Evolutionary conservation across 2,797 vertebrate species (phyloP).

Genomic region (Gallinago solitaria): DNA sequence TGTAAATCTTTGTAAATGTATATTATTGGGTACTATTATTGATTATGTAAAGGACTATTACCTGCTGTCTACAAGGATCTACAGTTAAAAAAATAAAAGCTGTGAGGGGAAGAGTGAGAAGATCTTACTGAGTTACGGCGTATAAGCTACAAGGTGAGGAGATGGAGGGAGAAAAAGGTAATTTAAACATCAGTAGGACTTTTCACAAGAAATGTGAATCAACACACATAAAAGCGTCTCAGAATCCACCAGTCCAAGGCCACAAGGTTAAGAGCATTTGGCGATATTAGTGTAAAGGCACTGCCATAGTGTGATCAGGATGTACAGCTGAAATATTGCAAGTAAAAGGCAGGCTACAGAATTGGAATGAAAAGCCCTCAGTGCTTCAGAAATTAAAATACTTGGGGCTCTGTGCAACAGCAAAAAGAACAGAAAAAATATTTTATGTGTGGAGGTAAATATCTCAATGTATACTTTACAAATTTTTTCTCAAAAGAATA

Average conservation of each 20-base stretch:
- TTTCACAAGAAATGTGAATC: background rate
- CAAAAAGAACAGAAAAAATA: background rate
- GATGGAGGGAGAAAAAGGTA: background rate
- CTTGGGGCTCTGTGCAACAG: accelerated
- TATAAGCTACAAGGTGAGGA: background rate
- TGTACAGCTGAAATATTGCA: background rate
- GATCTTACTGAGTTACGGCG: background rate
- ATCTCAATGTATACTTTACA: background rate
- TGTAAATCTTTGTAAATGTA: background rate
- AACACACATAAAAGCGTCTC: background rate
- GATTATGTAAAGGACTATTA: background rate
- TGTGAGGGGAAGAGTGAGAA: background rate
- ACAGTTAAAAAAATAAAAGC: background rate
- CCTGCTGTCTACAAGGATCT: background rate
- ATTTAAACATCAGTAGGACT: background rate
- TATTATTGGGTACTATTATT: background rate
- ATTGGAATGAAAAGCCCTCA: background rate
- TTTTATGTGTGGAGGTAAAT: background rate
- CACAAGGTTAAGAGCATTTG: background rate
- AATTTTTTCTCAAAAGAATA: background rate
- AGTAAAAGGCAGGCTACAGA: background rate
- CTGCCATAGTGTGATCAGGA: background rate
- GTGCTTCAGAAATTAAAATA: background rate
- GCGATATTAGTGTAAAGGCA: background rate
- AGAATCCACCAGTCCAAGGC: background rate